A percentile compares a stretch with the other conserved stretches of the same genome.
These are phyloP conservation scores for Motacilla alba DNA, from an alignment of 2,113 vertebrate genomes.

Conservation along the genomic window DNA sequence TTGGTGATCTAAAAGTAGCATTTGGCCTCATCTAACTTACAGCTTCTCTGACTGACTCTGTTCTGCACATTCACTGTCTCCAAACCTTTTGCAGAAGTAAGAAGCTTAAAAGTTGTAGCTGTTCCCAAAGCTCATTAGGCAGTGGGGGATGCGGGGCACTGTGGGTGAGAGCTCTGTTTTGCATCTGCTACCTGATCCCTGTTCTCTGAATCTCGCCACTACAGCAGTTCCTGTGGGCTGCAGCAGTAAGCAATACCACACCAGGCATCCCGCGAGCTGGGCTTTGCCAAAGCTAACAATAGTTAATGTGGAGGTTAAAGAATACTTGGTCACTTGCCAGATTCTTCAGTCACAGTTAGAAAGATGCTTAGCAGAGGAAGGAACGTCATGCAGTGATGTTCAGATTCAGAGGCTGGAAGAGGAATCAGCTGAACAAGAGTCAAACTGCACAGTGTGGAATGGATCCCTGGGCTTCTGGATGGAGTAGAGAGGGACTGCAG, in stretches of 20 bases:
- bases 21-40: background rate
- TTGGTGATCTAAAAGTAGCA: background rate
- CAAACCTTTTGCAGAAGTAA: background rate
- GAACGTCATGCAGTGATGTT: background rate
- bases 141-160: background rate
- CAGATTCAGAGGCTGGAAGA: background rate
- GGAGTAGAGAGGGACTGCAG: background rate
- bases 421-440: background rate
- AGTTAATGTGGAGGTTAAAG: slow-evolving; percentile 38
- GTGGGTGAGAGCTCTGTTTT: background rate
- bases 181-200: slow-evolving; percentile 13
- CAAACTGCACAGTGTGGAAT: background rate
- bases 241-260: background rate
- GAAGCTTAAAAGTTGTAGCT: slow-evolving; percentile 8
- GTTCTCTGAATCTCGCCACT: slow-evolving; percentile 9
- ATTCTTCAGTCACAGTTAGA: slow-evolving; percentile 23
- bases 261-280: background rate
- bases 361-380: slow-evolving; percentile 15
- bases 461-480: background rate
- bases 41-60: background rate
- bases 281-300: slow-evolving; percentile 40
- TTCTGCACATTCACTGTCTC: background rate
- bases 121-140: background rate
- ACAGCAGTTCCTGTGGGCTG: slow-evolving; percentile 50
- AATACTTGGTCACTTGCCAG: background rate